Evolutionary conservation across 2,888 invertebrate species (phyloP).

Genomic region (Rapana venosa): DNA sequence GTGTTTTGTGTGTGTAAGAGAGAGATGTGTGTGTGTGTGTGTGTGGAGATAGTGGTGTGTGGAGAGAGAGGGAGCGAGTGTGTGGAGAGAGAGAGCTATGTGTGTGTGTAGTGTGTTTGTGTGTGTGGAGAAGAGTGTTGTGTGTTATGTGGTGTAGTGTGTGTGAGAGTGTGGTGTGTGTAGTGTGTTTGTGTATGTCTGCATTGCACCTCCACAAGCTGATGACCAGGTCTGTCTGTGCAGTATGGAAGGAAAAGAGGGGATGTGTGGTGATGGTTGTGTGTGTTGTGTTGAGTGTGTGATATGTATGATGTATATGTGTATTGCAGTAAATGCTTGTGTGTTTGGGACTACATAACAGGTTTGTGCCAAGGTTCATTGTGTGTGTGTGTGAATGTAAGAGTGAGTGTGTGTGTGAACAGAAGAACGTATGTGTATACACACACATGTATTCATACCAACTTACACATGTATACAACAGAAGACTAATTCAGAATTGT

Average conservation of each 20-base stretch:
- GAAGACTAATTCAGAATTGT: too few relatives aligned
- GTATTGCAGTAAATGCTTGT: too few relatives aligned
- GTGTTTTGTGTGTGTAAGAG: neutral
- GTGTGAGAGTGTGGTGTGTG: neutral
- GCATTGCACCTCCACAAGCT: too few relatives aligned
- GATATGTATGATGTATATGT: neutral
- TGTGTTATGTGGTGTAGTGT: too few relatives aligned
- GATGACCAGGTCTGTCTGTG: constrained; percentile 3
- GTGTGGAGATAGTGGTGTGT: neutral
- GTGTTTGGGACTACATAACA: too few relatives aligned
- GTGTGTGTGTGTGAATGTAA: neutral
- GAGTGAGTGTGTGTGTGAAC: too few relatives aligned
- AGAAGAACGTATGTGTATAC: too few relatives aligned
- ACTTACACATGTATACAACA: too few relatives aligned
- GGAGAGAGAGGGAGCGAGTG: neutral
- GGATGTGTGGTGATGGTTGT: neutral
- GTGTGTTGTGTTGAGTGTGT: neutral
- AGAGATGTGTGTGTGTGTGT: neutral
- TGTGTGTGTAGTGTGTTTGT: neutral
- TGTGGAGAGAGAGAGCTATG: neutral
- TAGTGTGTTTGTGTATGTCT: constrained; percentile 15
- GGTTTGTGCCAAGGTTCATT: too few relatives aligned
- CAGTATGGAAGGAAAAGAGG: too few relatives aligned
- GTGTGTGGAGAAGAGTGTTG: too few relatives aligned
- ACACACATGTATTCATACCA: too few relatives aligned